These are phyloP conservation scores for Heterodera carotae DNA, from an alignment of 1,140 invertebrate genomes.

Conservation along the genomic window DNA sequence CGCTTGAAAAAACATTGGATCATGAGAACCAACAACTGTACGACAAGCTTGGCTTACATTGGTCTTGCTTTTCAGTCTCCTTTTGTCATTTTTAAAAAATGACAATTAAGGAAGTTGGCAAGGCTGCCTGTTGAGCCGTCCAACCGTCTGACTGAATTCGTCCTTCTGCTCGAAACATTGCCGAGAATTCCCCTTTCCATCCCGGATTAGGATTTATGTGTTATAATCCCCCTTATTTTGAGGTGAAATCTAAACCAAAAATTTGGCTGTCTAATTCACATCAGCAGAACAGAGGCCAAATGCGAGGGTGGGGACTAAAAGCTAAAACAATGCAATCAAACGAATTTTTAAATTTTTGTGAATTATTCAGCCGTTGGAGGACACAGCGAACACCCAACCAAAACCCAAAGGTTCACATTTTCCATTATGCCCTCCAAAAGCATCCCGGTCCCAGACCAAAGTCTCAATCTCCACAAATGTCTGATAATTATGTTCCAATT, in stretches of 20 bases:
- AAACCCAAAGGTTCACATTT: background rate
- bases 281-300: too few species aligned
- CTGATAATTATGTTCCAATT: background rate
- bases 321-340: too few species aligned
- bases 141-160: constrained; percentile 59
- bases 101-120: constrained; percentile 54
- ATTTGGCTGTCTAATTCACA: too few species aligned
- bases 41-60: constrained; percentile 57
- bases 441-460: background rate
- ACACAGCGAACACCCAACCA: too few species aligned
- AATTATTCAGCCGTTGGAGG: too few species aligned
- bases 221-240: constrained; percentile 43
- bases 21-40: constrained; percentile 64
- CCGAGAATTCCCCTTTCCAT: constrained; percentile 56
- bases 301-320: too few species aligned
- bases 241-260: constrained; percentile 23
- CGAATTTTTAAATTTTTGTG: too few species aligned
- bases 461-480: background rate
- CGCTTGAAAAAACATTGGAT: constrained; percentile 62
- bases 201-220: constrained; percentile 48
- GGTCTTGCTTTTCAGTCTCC: background rate
- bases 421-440: background rate
- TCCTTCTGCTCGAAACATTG: constrained; percentile 60
- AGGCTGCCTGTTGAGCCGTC: constrained; percentile 49
- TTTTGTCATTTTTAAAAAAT: background rate